Conservation (phyloP, 2,888 invertebrate species). For the Drosophila rellima region DNA sequence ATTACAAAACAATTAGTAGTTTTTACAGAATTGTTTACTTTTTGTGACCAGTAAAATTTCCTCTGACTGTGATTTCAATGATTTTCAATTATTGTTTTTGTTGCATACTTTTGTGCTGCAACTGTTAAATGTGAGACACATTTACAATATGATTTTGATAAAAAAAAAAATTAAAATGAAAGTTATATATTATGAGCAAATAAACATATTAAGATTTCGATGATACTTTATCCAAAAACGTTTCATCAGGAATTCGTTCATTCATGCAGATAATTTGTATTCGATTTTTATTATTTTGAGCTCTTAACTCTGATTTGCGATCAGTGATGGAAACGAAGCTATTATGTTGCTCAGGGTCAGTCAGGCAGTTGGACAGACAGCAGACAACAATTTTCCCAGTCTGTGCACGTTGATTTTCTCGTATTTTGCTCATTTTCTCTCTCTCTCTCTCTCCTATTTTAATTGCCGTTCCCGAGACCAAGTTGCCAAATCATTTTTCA, state of each 20-base stretch:
- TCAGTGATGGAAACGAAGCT: background rate
- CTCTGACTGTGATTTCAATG: background rate
- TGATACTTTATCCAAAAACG: no score
- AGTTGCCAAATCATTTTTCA: constrained; percentile 63
- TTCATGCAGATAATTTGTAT: no score
- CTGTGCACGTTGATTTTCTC: constrained; percentile 24
- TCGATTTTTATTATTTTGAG: background rate
- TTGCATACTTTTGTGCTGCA: constrained; percentile 27
- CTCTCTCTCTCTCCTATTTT: no score
- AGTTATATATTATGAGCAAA: no score
- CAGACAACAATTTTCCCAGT: constrained; percentile 35
- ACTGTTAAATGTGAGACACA: background rate
- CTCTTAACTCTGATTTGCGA: background rate
- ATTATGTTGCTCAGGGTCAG: constrained; percentile 36
- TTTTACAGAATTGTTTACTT: background rate
- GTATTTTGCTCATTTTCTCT: constrained; percentile 9
- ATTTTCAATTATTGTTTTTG: background rate
- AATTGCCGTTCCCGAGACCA: constrained; percentile 40
- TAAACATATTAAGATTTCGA: no score
- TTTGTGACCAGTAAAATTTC: background rate
- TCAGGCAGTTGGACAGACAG: constrained; percentile 10
- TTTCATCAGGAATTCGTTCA: no score
- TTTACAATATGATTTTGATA: no score
- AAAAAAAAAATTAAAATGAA: no score
- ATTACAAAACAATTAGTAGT: background rate